These are phyloP conservation scores for Drosophila cyrtoloma DNA, from an alignment of 2,888 invertebrate species.

Conservation along the genomic window DNA sequence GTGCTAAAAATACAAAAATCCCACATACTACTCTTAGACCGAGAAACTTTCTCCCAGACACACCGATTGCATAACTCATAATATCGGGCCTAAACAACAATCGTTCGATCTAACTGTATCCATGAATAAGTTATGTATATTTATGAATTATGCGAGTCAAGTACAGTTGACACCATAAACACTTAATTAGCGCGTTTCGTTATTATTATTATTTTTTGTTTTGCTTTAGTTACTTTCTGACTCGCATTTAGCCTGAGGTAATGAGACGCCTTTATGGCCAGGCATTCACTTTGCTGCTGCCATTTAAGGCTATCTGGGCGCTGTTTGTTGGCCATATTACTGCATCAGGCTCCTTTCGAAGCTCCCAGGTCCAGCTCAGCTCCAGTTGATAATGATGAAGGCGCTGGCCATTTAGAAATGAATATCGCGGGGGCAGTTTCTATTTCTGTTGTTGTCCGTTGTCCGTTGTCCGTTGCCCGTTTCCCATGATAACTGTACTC, in stretches of 20 bases:
- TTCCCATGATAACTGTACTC: constrained; percentile 77
- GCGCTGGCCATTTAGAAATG: constrained; percentile 58
- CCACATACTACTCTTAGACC: background rate
- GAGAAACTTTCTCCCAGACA: constrained; percentile 63
- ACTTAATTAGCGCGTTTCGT: constrained; percentile 67
- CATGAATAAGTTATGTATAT: constrained; percentile 23
- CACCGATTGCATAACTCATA: constrained; percentile 57
- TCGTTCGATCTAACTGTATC: constrained; percentile 10
- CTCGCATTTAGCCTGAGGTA: constrained; percentile 15
- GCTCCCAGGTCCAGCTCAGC: constrained; percentile 11
- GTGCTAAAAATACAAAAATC: constrained; percentile 57
- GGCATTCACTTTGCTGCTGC: constrained; percentile 60
- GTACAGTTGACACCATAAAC: constrained; percentile 65
- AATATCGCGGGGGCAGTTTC: constrained; percentile 54
- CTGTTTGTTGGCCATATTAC: constrained; percentile 53
- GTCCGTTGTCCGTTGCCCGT: constrained; percentile 12
- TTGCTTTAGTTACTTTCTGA: background rate
- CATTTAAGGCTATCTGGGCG: constrained; percentile 72
- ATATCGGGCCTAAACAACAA: constrained; percentile 22
- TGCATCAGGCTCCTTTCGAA: constrained; percentile 22
- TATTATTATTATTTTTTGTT: background rate
- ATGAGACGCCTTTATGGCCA: constrained; percentile 58
- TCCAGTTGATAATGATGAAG: constrained; percentile 61
- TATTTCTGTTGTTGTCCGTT: constrained; percentile 28
- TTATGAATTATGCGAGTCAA: constrained; percentile 66